Percentiles rank a stretch among this genome's conserved stretches.
Conservation (phyloP, 1,140 invertebrate genomes). For the Parapsyche elsis region DNA sequence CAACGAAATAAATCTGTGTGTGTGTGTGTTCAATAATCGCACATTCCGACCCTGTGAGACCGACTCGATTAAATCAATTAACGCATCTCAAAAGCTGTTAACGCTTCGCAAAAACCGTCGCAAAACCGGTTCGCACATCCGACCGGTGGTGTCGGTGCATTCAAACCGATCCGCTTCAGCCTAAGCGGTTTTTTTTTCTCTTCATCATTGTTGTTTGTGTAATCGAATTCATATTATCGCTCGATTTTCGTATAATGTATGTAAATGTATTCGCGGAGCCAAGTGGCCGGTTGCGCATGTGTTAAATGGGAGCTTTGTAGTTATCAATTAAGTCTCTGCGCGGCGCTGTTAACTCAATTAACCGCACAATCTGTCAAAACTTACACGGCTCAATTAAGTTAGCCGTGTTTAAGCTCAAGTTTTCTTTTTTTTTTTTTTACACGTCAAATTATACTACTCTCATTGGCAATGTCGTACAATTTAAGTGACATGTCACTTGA, state of each 20-base stretch:
- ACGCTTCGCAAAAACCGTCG: neutral
- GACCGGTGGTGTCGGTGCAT: neutral
- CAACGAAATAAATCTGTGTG: too few relatives aligned
- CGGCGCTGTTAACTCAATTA: slow-evolving; percentile 27
- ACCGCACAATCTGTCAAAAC: slow-evolving; percentile 33
- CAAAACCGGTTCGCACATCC: neutral
- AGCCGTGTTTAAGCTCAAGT: too few relatives aligned
- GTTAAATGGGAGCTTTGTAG: neutral
- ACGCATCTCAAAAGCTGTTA: neutral
- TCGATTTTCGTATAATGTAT: neutral
- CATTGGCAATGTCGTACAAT: too few relatives aligned
- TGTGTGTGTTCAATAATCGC: too few relatives aligned
- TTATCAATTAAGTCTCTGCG: slow-evolving; percentile 16
- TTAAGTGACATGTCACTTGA: too few relatives aligned
- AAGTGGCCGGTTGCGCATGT: neutral
- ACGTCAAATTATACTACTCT: too few relatives aligned
- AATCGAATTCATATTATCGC: too few relatives aligned
- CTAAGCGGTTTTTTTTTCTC: too few relatives aligned
- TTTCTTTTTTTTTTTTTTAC: too few relatives aligned
- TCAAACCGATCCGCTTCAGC: too few relatives aligned
- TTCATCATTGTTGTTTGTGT: too few relatives aligned
- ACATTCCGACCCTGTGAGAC: too few relatives aligned
- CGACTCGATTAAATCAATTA: slow-evolving; percentile 7
- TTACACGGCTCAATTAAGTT: neutral
- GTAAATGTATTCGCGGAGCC: slow-evolving; percentile 21